Evolutionary conservation across 2,113 vertebrate genomes (phyloP).

Genomic region (Microtus pennsylvanicus): DNA sequence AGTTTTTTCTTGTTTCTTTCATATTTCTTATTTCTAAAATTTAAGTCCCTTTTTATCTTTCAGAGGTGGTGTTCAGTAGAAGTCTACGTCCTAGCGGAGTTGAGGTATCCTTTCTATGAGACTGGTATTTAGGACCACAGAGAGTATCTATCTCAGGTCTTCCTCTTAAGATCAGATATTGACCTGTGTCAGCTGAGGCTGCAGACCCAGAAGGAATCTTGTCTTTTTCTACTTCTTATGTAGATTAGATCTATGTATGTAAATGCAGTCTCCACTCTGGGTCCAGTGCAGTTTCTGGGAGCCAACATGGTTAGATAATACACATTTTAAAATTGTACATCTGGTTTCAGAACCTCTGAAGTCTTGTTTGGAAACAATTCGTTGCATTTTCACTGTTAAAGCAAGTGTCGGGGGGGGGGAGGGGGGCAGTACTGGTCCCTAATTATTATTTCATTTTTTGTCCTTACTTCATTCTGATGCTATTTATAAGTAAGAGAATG

Average conservation of each 20-base stretch:
- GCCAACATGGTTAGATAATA: not conserved
- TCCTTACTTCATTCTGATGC: conserved; percentile 1
- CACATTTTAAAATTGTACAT: not conserved
- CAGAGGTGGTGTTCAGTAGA: not conserved
- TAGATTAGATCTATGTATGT: too few species aligned
- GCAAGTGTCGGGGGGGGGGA: not conserved
- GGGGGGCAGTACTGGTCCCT: not conserved
- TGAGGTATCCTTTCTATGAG: not conserved
- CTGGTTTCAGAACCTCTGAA: not conserved
- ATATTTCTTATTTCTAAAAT: not conserved
- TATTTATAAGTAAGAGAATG: not conserved
- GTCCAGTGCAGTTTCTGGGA: not conserved
- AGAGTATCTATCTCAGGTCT: not conserved
- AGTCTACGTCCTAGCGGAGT: not conserved
- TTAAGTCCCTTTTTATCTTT: not conserved
- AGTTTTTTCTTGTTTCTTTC: not conserved
- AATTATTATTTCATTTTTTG: not conserved
- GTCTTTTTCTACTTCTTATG: too few species aligned
- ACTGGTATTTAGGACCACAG: not conserved
- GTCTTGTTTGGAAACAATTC: not conserved
- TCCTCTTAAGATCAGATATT: not conserved
- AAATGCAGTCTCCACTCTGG: not conserved
- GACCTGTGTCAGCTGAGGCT: not conserved
- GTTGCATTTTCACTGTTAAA: conserved; percentile 2
- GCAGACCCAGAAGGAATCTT: too few species aligned